These are phyloP conservation scores for Chrysotoxum bicinctum DNA, from an alignment of 2,888 invertebrate genomes.

Conservation along the genomic window DNA sequence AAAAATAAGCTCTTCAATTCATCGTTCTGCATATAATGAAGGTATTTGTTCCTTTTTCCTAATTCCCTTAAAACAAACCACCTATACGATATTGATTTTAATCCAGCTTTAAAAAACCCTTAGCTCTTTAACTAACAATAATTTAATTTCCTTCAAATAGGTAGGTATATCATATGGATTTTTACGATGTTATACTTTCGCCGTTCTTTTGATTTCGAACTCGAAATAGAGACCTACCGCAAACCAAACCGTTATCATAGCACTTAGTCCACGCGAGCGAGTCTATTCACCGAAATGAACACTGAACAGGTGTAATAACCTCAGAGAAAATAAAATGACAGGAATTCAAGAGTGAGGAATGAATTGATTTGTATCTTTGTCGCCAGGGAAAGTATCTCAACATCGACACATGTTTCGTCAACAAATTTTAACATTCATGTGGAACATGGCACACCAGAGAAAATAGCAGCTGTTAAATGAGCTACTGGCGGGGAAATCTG, in stretches of 20 bases:
- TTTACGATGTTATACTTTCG: background rate
- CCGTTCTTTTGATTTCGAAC: constrained; percentile 31
- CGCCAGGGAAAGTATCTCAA: constrained; percentile 5
- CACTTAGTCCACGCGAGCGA: constrained; percentile 29
- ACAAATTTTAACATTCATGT: background rate
- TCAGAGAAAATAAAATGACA: background rate
- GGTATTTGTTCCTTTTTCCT: background rate
- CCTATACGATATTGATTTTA: background rate
- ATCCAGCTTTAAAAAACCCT: background rate
- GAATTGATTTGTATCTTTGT: background rate
- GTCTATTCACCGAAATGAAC: constrained; percentile 8
- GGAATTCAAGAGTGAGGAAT: background rate
- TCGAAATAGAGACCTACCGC: constrained; percentile 69
- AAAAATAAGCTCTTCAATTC: background rate
- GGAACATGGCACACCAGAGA: background rate
- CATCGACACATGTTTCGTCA: background rate
- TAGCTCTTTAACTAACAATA: background rate
- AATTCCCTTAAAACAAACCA: background rate
- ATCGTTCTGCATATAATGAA: background rate
- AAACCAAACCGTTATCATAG: constrained; percentile 12
- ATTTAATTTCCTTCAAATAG: background rate
- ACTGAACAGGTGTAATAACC: constrained; percentile 23
- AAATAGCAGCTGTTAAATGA: constrained; percentile 35
- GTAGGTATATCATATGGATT: background rate
- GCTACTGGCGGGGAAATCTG: constrained; percentile 11